These are phyloP conservation scores for Nasonia giraulti DNA, from an alignment of 1,140 invertebrate species.

Conservation along the genomic window DNA sequence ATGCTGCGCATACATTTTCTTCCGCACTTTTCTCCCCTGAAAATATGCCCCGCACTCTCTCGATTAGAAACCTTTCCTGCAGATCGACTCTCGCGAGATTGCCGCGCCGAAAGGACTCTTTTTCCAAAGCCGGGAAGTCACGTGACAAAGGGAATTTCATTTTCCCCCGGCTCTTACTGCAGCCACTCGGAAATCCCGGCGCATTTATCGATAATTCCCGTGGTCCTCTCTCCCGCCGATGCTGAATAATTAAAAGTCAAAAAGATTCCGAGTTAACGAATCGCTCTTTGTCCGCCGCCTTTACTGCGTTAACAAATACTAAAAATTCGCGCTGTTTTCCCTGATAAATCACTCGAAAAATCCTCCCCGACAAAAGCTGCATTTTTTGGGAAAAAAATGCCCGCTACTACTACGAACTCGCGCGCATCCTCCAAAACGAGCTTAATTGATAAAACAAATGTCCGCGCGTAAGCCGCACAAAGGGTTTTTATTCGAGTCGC, in stretches of 20 bases:
- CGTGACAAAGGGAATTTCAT: not conserved
- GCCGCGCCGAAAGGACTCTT: not conserved
- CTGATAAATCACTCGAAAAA: not conserved
- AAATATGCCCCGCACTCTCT: not conserved
- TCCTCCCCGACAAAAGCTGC: not conserved
- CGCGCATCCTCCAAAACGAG: not conserved
- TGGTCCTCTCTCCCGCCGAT: not conserved
- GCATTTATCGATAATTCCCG: not conserved
- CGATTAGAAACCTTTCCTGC: not conserved
- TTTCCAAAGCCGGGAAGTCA: not conserved
- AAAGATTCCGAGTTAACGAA: not conserved
- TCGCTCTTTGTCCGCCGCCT: not conserved
- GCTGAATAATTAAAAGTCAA: not conserved
- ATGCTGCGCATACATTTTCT: not conserved
- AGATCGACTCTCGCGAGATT: not conserved
- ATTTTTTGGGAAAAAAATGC: not conserved
- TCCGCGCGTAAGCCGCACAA: not conserved
- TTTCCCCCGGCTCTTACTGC: not conserved
- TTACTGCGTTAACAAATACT: not conserved
- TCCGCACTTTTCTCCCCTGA: not conserved
- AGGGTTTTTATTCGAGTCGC: slow-evolving; percentile 6
- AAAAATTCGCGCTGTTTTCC: not conserved
- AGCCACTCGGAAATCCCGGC: not conserved
- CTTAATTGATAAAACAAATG: slow-evolving; percentile 25
- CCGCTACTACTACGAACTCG: not conserved